Conservation (phyloP, 2,113 vertebrate genomes). For the Cyrtonyx montezumae region DNA sequence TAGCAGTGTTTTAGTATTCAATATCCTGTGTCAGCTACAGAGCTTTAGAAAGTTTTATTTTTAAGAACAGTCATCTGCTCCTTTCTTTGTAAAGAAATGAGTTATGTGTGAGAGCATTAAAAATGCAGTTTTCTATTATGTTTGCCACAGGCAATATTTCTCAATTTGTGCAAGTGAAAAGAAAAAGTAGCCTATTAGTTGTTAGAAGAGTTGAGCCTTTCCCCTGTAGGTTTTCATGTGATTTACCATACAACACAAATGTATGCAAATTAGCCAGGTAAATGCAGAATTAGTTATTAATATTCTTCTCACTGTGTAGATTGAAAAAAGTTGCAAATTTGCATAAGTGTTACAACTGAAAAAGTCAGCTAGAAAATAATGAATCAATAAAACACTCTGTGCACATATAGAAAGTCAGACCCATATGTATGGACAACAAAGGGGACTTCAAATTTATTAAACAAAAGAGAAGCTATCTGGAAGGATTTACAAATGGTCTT, state of each 20-base stretch:
- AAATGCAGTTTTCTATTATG: conserved; percentile 78
- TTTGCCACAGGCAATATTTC: conserved; percentile 78
- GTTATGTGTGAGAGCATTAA: conserved; percentile 68
- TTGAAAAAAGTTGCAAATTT: conserved; percentile 72
- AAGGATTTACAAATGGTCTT: conserved; percentile 16
- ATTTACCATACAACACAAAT: conserved; percentile 72
- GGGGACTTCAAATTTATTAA: conserved; percentile 29
- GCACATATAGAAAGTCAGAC: not conserved
- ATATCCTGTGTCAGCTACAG: conserved; percentile 15
- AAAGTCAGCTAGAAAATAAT: conserved; percentile 80
- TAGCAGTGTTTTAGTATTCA: conserved; percentile 45
- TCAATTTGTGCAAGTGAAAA: conserved; percentile 77
- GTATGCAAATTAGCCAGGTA: conserved; percentile 77
- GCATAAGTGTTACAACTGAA: conserved; percentile 73
- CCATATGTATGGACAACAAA: not conserved
- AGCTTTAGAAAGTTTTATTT: conserved; percentile 69
- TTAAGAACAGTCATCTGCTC: conserved; percentile 71
- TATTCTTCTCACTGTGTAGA: conserved; percentile 73
- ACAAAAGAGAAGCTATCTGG: conserved; percentile 34
- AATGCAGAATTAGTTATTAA: conserved; percentile 73
- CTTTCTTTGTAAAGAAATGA: conserved; percentile 72
- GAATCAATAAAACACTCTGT: conserved; percentile 75
- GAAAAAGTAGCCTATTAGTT: conserved; percentile 75
- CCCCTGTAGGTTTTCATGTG: conserved; percentile 62
- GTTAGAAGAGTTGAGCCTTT: conserved; percentile 68